These are phyloP conservation scores for Acrocephalus scirpaceus DNA, from an alignment of 2,797 vertebrate species.

Conservation along the genomic window DNA sequence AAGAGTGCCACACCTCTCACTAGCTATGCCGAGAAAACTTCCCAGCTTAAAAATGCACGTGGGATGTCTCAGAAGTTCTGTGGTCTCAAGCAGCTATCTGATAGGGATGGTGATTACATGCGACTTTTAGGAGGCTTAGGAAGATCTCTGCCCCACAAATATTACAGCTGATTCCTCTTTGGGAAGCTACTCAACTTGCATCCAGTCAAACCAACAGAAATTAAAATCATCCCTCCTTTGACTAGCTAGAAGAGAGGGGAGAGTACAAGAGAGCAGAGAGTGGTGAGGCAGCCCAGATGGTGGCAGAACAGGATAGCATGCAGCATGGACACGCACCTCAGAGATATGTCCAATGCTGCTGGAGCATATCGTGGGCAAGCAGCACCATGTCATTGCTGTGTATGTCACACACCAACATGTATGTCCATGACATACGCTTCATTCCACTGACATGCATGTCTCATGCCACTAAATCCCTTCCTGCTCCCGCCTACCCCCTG, in stretches of 20 bases:
- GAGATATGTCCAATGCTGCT: not conserved
- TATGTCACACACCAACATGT: not conserved
- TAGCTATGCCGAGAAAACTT: not conserved
- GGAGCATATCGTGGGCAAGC: not conserved
- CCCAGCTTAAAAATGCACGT: not conserved
- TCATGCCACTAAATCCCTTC: not conserved
- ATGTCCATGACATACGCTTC: not conserved
- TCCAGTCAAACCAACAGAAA: not conserved
- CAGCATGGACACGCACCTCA: not conserved
- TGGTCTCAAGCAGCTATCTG: not conserved
- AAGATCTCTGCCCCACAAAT: not conserved
- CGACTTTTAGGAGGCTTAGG: not conserved
- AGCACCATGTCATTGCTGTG: not conserved
- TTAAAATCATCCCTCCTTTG: not conserved
- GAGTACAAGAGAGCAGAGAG: not conserved
- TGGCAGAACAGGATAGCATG: constrained; percentile 35
- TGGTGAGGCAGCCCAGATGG: not conserved
- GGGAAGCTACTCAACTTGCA: not conserved
- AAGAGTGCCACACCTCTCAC: not conserved
- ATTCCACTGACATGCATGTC: not conserved
- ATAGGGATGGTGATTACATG: not conserved
- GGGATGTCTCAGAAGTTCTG: not conserved
- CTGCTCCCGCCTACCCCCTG: not conserved
- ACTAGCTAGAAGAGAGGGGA: not conserved
- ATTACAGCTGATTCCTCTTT: not conserved